Evolutionary conservation across 2,797 vertebrate genomes (phyloP).

Genomic region (Zenarchopterus dispar): DNA sequence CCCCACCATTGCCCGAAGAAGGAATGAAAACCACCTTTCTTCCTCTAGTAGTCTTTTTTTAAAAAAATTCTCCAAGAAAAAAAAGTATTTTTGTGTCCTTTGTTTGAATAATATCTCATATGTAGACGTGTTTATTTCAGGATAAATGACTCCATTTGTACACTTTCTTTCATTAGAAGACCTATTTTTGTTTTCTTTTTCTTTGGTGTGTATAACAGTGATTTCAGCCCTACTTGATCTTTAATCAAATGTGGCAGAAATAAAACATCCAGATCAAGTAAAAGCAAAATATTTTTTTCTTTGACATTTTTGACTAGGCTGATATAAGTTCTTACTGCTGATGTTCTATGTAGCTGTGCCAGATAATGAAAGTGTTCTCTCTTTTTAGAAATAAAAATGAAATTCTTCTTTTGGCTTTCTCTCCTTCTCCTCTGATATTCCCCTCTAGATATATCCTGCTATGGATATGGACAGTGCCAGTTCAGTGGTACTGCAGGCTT

Average conservation of each 20-base stretch:
- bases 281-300: constrained; percentile 13
- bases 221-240: constrained; percentile 45
- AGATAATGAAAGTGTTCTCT: constrained; percentile 6
- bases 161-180: constrained; percentile 37
- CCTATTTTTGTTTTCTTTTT: constrained; percentile 32
- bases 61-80: too few species aligned
- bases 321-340: constrained; percentile 31
- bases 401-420: constrained; percentile 8
- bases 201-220: constrained; percentile 20
- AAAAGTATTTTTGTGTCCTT: too few species aligned
- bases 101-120: constrained; percentile 32
- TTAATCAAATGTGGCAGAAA: constrained; percentile 32
- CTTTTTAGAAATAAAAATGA: constrained; percentile 7
- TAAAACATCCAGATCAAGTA: constrained; percentile 26
- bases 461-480: constrained; percentile 97
- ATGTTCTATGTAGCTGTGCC: constrained; percentile 24
- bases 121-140: constrained; percentile 20
- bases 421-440: constrained; percentile 1
- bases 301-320: constrained; percentile 31
- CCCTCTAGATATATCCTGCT: constrained; percentile 65
- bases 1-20: not conserved
- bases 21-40: constrained; percentile 23
- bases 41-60: too few species aligned
- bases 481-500: constrained; percentile 91
- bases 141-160: constrained; percentile 29